Conservation (phyloP, 2,888 invertebrate species). For the Drosophila paucipuncta region DNA sequence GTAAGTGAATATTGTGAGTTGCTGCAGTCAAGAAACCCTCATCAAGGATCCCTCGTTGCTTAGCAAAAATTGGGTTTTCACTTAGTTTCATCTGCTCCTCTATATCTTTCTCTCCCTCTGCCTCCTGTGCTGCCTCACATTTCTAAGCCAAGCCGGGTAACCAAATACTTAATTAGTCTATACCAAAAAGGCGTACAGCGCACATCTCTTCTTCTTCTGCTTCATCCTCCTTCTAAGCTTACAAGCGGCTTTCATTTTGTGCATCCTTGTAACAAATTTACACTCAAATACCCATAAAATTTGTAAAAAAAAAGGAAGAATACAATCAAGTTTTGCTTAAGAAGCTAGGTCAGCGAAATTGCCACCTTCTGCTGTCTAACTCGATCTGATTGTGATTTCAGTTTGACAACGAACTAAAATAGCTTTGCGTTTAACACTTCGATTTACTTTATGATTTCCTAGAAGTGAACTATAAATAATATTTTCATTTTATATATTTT, state of each 20-base stretch:
- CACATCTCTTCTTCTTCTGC: constrained; percentile 30
- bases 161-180: constrained; percentile 80
- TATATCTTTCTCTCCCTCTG: too few relatives aligned
- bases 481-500: neutral
- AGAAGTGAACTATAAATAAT: neutral
- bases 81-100: constrained; percentile 51
- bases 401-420: neutral
- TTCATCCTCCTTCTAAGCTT: constrained; percentile 27
- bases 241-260: constrained; percentile 60
- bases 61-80: constrained; percentile 74
- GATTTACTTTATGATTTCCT: neutral
- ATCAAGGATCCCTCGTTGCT: constrained; percentile 54
- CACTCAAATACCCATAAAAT: constrained; percentile 2
- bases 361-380: neutral
- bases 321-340: neutral
- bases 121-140: constrained; percentile 8
- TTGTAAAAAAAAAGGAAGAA: too few relatives aligned
- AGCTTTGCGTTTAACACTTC: neutral
- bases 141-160: constrained; percentile 61
- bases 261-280: constrained; percentile 33
- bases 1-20: neutral
- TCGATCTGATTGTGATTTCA: neutral
- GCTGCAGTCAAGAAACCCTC: constrained; percentile 8
- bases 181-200: constrained; percentile 44
- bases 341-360: neutral